Percentiles rank a stretch among this genome's conserved stretches.
Evolutionary conservation across 1,140 invertebrate genomes (phyloP).

Genomic region (Eubasilissa regina): DNA sequence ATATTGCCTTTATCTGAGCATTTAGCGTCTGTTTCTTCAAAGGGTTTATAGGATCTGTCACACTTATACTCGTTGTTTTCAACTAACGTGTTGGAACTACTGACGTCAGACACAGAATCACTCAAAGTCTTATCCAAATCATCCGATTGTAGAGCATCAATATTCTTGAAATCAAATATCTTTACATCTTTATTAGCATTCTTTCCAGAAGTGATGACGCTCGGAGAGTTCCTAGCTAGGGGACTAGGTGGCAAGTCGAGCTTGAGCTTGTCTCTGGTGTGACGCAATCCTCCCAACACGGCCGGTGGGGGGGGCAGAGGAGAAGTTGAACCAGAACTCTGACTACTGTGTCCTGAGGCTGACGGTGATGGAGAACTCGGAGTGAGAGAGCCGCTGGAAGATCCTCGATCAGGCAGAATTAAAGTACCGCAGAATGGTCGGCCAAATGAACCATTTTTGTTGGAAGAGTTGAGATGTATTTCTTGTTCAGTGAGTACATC

Average conservation of each 20-base stretch:
- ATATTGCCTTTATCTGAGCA: neutral
- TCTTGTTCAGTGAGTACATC: conserved; percentile 54
- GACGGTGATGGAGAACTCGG: conserved; percentile 66
- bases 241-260: conserved; percentile 78
- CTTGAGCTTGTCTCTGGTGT: conserved; percentile 81
- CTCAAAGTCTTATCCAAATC: conserved; percentile 39
- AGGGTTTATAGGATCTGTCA: neutral
- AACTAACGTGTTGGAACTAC: conserved; percentile 13
- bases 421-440: conserved; percentile 47
- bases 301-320: conserved; percentile 46
- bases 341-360: conserved; percentile 66
- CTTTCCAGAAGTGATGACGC: conserved; percentile 38
- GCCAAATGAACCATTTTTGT: conserved; percentile 41
- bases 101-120: conserved; percentile 33
- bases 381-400: conserved; percentile 60
- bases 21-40: neutral
- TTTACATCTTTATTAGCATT: conserved; percentile 55
- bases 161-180: conserved; percentile 58
- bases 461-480: conserved; percentile 48
- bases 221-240: conserved; percentile 51
- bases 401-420: conserved; percentile 52
- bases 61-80: neutral
- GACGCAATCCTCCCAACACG: conserved; percentile 79
- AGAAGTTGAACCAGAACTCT: conserved; percentile 63
- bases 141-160: conserved; percentile 34